Evolutionary conservation across 2,113 vertebrate genomes (phyloP).

Genomic region (Equus quagga): DNA sequence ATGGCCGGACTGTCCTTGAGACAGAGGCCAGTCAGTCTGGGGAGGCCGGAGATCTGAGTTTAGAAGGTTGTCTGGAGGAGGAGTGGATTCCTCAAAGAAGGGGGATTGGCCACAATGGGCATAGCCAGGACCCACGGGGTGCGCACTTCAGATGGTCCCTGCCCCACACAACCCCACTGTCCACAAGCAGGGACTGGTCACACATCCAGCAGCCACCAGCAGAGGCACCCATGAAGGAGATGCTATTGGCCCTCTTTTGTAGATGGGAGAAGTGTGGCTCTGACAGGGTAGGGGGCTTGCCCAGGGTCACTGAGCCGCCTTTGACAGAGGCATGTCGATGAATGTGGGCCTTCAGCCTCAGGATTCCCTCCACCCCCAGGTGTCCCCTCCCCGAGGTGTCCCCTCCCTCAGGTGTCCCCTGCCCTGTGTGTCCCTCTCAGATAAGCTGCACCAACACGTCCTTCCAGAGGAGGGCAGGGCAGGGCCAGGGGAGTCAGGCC

Average conservation of each 20-base stretch:
- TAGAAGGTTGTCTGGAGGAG: background rate
- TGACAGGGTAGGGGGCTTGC: background rate
- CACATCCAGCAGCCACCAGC: background rate
- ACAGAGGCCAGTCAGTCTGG: background rate
- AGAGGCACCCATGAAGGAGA: background rate
- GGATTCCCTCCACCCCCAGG: background rate
- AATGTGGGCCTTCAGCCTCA: background rate
- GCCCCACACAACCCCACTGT: background rate
- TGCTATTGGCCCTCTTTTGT: no score
- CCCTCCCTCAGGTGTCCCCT: no score
- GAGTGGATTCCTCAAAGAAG: background rate
- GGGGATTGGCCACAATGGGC: no score
- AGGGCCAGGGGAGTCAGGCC: background rate
- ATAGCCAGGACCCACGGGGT: no score
- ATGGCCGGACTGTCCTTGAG: background rate
- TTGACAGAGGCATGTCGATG: background rate
- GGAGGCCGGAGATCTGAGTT: rapidly evolving
- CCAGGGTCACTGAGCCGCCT: background rate
- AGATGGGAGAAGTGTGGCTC: background rate
- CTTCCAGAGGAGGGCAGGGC: background rate
- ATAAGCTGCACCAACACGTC: background rate
- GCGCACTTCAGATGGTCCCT: background rate
- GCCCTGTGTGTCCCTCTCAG: no score
- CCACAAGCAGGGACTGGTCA: background rate
- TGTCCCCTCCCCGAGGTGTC: no score